phyloP scores from a whole-genome alignment of 2,888 invertebrate species.

The Pycnomerus fuliginosus region DNA sequence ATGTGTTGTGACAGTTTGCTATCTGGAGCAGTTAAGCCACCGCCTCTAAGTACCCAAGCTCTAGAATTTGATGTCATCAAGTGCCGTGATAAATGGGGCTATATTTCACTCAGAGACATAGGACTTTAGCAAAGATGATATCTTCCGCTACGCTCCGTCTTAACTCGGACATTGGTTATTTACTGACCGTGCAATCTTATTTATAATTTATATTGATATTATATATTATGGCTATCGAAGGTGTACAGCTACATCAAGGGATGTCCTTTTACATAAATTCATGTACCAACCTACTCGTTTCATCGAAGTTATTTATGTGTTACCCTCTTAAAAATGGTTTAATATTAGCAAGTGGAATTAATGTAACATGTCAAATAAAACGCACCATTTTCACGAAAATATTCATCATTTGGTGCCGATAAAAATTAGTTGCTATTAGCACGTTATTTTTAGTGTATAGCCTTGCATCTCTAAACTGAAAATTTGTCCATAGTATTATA shows the following conservation, averaged over 20 bases:
- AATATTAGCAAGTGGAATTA: no score
- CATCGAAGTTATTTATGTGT: no score
- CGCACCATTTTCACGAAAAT: no score
- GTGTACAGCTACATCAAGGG: slow-evolving; percentile 3
- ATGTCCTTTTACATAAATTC: no score
- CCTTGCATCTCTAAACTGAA: no score
- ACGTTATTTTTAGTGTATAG: no score
- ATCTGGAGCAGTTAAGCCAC: slow-evolving; percentile 18
- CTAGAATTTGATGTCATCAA: slow-evolving; percentile 48
- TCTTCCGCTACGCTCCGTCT: slow-evolving; percentile 42
- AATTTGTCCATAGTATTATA: no score
- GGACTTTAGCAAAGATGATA: slow-evolving; percentile 51
- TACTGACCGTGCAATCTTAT: slow-evolving; percentile 47
- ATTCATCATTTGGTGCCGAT: no score
- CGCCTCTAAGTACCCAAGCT: slow-evolving; percentile 29
- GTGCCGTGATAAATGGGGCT: slow-evolving; percentile 47
- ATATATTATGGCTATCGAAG: slow-evolving; percentile 33
- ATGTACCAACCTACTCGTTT: no score
- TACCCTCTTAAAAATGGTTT: no score
- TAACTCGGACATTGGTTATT: slow-evolving; percentile 42
- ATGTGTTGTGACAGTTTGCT: slow-evolving; percentile 15
- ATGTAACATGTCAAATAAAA: no score
- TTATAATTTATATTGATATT: slow-evolving; percentile 48
- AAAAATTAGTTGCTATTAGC: no score
- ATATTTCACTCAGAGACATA: slow-evolving; percentile 51